phyloP scores from a whole-genome alignment of 1,140 invertebrate species.

The Panonychus citri region DNA sequence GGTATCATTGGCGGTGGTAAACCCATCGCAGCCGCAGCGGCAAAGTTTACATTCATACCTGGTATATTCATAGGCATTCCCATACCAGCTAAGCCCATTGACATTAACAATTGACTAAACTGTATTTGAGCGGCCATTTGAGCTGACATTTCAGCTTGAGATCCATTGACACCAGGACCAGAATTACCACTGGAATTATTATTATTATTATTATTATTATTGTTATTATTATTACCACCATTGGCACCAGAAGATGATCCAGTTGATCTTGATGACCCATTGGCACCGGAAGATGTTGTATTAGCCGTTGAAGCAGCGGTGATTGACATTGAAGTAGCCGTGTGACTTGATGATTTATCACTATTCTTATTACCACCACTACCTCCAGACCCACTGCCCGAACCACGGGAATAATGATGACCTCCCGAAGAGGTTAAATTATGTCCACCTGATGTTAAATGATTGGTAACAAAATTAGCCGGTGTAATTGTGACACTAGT shows the following conservation, averaged over 20 bases:
- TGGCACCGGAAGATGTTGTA: background rate
- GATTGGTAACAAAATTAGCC: too few species aligned
- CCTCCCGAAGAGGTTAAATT: too few species aligned
- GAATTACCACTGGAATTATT: background rate
- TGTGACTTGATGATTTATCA: background rate
- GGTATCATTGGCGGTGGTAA: conserved; percentile 61
- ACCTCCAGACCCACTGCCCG: too few species aligned
- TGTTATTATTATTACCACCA: background rate
- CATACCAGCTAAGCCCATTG: conserved; percentile 34
- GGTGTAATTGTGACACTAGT: too few species aligned
- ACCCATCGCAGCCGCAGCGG: conserved; percentile 48
- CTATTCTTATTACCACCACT: too few species aligned
- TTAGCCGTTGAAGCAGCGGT: background rate
- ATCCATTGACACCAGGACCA: background rate
- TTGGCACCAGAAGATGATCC: background rate
- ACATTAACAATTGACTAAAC: conserved; percentile 54
- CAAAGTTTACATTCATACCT: conserved; percentile 43
- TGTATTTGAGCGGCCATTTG: conserved; percentile 44
- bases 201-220: background rate
- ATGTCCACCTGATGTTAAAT: too few species aligned
- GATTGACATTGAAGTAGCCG: background rate
- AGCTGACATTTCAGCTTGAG: conserved; percentile 37
- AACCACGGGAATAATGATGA: too few species aligned
- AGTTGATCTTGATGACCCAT: background rate
- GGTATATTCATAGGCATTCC: conserved; percentile 39